Base-by-base conservation (phyloP, 2,113 vertebrate genomes). In the Aramus guarauna region DNA sequence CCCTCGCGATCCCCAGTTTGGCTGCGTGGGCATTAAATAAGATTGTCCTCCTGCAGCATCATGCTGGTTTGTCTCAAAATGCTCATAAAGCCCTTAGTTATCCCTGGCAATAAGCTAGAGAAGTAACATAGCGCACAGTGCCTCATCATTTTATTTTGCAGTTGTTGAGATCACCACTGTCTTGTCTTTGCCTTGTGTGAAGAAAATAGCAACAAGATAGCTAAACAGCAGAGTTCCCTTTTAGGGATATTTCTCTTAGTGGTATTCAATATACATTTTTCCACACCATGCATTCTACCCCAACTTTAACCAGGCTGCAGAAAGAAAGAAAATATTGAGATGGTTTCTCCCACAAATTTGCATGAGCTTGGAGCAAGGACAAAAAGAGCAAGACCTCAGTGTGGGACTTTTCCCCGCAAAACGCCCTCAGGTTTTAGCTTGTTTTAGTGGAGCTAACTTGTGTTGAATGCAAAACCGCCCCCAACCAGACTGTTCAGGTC, bases 1-100 rank as follows among this genome's bases (percentile, higher is more conserved):
- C 11, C 18, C 18, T 19, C 1, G 1, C 0, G 1, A 39, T 56
- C n/a, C 27, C 9, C 43, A 58, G 2, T 19, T 75, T 50, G 34
- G 37, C 60, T 64, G 8, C 0, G 0, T 4, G 17, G 60, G 17
- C 72, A 66, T 50, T 41, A 60, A 43, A 23, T 48, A 60, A 56
- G 39, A 43, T 72, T 52, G 19, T 6, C 11, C 12, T 84, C 60
- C 18, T 48, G 14, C n/a, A 64, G n/a, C 39, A 52, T 67, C 24
- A 2, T n/a, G 23, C 5, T 26, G 21, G 9, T 82, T 8, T 64
- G 58, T 58, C 37, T 60, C 41, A 62, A 76, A 75, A 52, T 19
- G 18, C 10, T 90, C 26, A 8, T 24, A 63, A 79, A 64, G 13
- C 32, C 41, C 12, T 16, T 37, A 32, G 55, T n/a, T 66, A 67